These are phyloP conservation scores for Osmerus mordax DNA, from an alignment of 2,113 vertebrate genomes.

Conservation along the genomic window DNA sequence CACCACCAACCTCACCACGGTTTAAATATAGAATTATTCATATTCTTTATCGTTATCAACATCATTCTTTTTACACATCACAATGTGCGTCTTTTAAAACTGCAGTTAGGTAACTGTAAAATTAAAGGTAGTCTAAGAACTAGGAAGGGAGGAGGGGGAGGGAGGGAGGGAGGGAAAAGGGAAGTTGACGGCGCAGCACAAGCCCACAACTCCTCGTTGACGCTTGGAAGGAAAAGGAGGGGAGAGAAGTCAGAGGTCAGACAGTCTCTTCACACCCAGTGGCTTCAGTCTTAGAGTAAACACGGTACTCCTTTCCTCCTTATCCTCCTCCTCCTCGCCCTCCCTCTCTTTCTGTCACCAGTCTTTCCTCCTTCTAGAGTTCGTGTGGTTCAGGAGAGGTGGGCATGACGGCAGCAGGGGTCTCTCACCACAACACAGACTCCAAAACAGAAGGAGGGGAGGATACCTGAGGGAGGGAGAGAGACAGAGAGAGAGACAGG, in stretches of 20 bases:
- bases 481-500: not conserved
- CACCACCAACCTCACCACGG: slow-evolving; percentile 49
- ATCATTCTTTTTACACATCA: slow-evolving; percentile 54
- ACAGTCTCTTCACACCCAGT: not conserved
- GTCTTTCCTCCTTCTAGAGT: slow-evolving; percentile 36
- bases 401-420: slow-evolving; percentile 50
- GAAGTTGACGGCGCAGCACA: slow-evolving; percentile 20
- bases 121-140: slow-evolving; percentile 61
- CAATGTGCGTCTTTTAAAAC: slow-evolving; percentile 65
- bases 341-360: slow-evolving; percentile 14
- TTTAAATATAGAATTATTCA: slow-evolving; percentile 67
- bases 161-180: slow-evolving; percentile 22
- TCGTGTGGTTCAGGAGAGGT: slow-evolving; percentile 33
- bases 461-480: slow-evolving; percentile 40
- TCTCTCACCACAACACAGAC: slow-evolving; percentile 38
- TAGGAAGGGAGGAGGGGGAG: slow-evolving; percentile 29
- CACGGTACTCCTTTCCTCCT: slow-evolving; percentile 41
- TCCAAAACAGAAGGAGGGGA: slow-evolving; percentile 45
- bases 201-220: slow-evolving; percentile 53
- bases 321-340: not conserved
- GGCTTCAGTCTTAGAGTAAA: slow-evolving; percentile 31
- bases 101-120: slow-evolving; percentile 61
- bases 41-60: slow-evolving; percentile 39
- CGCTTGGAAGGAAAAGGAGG: not conserved
- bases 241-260: not conserved